Base-by-base conservation (phyloP, 2,797 vertebrate genomes). In the Thalassophryne amazonica region DNA sequence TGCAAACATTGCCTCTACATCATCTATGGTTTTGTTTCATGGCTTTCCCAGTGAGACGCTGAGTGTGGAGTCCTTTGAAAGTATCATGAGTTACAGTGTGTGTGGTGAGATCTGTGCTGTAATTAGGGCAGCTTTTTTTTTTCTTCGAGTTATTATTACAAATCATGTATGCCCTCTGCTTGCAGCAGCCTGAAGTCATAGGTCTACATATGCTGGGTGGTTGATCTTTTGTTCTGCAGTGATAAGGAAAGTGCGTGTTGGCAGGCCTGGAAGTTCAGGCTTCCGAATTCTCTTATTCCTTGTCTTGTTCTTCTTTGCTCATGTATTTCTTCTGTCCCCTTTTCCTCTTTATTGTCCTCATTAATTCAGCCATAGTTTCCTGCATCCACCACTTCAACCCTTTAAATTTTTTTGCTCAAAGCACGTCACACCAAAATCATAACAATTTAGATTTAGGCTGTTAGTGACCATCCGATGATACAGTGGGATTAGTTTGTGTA, bases 91-190 rank as follows among this genome's bases (percentile, higher is more conserved):
- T 74, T 43, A 35, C 16, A 55, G 28, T 72, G 48, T 18, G 63
- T 31, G 3, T 53, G 53, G 28, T 15, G 7, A 55, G 25, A 0
- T 69, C 39, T 9, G 36, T 18, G 50, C 69, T 70, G 69, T 74
- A 79, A 78, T 85, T 81, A 73, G 48, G 54, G 54, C 60, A 17
- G 23, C 10, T 60, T 50, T 75, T 63, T 67, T 69, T 64, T 83
- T 73, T 77, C n/a, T n/a, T n/a, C n/a, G n/a, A n/a, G n/a, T n/a
- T 58, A 79, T 75, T 68, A 72, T 68, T 67, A 49, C 57, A 63
- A 45, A 58, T 69, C 70, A 67, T 62, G 74, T 74, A n/a, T n/a
- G n/a, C n/a, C n/a, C n/a, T n/a, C n/a, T n/a, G n/a, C n/a, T n/a
- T n/a, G n/a, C n/a, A n/a, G n/a, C n/a, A n/a, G n/a, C n/a, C n/a